Conservation (phyloP, 1,140 invertebrate species). For the Calephelis nemesis region DNA sequence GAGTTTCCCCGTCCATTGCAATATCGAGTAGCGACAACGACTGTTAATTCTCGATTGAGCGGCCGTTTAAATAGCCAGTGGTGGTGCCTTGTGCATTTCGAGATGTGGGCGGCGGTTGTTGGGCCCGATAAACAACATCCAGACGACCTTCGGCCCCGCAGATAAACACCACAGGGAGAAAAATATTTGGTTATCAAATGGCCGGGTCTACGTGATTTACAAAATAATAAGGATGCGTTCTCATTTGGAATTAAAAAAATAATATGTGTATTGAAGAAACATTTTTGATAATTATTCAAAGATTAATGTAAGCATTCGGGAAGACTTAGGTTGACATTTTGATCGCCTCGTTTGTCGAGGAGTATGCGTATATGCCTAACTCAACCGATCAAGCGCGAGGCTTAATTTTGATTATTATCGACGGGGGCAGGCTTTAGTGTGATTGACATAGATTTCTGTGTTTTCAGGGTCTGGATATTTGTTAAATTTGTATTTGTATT, state of each 20-base stretch:
- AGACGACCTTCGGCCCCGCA: constrained; percentile 53
- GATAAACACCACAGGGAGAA: constrained; percentile 43
- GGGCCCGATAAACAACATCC: constrained; percentile 45
- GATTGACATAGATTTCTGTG: no score
- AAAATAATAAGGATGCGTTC: constrained; percentile 17
- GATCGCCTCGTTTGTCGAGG: no score
- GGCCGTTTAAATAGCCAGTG: constrained; percentile 51
- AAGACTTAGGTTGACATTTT: no score
- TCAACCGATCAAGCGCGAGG: no score
- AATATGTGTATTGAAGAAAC: no score
- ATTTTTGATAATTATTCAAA: no score
- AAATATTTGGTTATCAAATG: constrained; percentile 52
- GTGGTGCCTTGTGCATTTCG: constrained; percentile 43
- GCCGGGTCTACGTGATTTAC: constrained; percentile 15
- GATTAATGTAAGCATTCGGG: no score
- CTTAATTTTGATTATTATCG: no score
- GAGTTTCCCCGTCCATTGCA: constrained; percentile 63
- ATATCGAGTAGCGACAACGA: constrained; percentile 30
- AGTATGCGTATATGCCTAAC: no score
- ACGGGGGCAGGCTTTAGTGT: no score
- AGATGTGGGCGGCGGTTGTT: constrained; percentile 41
- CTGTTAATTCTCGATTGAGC: constrained; percentile 39
- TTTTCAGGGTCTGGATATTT: no score
- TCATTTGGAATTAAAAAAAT: not conserved
- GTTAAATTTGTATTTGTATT: no score